These are phyloP conservation scores for Amblyopsis rosae DNA, from an alignment of 2,113 vertebrate species.

Conservation along the genomic window DNA sequence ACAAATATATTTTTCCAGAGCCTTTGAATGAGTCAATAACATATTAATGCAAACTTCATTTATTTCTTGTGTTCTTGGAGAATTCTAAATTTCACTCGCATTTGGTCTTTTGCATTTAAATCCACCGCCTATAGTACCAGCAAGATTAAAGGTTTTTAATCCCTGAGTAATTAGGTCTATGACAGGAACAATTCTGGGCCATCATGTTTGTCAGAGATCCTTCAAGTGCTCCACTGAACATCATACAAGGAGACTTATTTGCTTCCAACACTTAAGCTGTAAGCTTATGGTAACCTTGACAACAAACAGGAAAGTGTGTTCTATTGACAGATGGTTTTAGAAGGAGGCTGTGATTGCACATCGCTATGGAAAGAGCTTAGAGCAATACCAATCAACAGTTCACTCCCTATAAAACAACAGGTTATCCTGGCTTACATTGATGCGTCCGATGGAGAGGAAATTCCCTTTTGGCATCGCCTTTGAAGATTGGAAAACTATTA, in stretches of 20 bases:
- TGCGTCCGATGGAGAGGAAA: conserved; percentile 52
- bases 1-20: background rate
- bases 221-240: background rate
- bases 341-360: conserved; percentile 35
- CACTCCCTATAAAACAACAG: conserved; percentile 54
- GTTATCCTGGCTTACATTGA: conserved; percentile 49
- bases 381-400: conserved; percentile 54
- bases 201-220: background rate
- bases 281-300: conserved; percentile 50
- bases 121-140: background rate
- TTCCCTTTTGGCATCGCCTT: conserved; percentile 30
- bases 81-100: background rate
- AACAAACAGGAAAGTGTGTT: conserved; percentile 46
- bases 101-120: background rate
- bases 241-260: conserved; percentile 14
- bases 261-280: conserved; percentile 10
- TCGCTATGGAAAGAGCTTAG: conserved; percentile 36
- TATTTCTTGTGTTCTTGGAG: background rate
- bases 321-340: conserved; percentile 44
- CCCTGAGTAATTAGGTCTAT: background rate
- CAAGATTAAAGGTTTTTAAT: background rate
- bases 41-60: no score
- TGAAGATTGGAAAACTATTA: conserved; percentile 54
- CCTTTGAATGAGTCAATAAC: no score
- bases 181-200: conserved; percentile 7